Evolutionary conservation across 2,113 vertebrate genomes (phyloP).

Genomic region (Scopus umbretta): DNA sequence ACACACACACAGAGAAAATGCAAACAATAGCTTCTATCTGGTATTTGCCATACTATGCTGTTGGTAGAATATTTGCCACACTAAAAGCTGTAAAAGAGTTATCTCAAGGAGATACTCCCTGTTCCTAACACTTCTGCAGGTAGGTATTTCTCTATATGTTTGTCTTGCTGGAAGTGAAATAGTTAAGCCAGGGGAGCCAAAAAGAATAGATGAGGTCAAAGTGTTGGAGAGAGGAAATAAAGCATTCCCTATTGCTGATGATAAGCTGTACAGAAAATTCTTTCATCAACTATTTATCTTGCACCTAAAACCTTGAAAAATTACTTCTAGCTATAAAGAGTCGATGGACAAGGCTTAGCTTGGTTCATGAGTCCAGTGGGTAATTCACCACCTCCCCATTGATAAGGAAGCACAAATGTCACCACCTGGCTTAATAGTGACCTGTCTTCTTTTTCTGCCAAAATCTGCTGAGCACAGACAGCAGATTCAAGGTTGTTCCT

Average conservation of each 20-base stretch:
- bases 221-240: not conserved
- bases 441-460: not conserved
- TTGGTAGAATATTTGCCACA: not conserved
- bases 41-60: not conserved
- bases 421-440: not conserved
- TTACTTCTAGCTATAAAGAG: not conserved
- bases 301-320: not conserved
- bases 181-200: not conserved
- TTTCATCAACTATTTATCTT: constrained; percentile 3
- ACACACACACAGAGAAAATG: not conserved
- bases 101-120: not conserved
- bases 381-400: not conserved
- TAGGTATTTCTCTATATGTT: not conserved
- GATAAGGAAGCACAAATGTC: not conserved
- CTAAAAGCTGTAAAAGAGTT: not conserved
- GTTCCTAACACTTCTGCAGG: not conserved
- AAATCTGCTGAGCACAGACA: not conserved
- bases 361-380: not conserved
- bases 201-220: not conserved
- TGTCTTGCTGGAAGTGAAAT: not conserved
- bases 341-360: not conserved
- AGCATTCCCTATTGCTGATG: not conserved
- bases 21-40: not conserved
- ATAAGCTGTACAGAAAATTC: not conserved
- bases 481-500: not conserved